Evolutionary conservation across 1,140 invertebrate genomes (phyloP), one percentile per base, ranked within the genome.

Genomic region (Ericerus pela): DNA sequence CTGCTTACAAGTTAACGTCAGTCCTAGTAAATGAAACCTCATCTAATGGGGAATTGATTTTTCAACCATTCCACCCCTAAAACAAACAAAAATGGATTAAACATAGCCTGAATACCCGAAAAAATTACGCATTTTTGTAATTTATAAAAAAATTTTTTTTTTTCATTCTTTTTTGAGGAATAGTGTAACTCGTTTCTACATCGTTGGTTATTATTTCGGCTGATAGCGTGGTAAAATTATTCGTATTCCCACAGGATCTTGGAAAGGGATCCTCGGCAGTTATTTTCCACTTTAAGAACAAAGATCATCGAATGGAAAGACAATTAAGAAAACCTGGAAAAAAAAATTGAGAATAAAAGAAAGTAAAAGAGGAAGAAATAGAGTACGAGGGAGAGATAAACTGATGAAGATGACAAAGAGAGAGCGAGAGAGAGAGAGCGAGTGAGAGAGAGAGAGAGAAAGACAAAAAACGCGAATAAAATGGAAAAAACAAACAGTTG

Each of bases 271-370:
- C 26, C 26, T 47, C 22, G 22, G 26, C 41, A 24, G 10, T 47
- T 47, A 47, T 47, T 47, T 47, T 47, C 41, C 41, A 47, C 41
- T 47, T 47, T 24, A 47, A 47, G 41, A 47, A 47, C 41, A 47
- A 47, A 47, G 41, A 47, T 47, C 41, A 47, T 47, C 41, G 41
- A 47, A 47, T 24, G 41, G 41, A 47, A 47, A 47, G 41, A 47
- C 41, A 47, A 47, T 47, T 47, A 47, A 24, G 41, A 47, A 24
- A 47, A 8, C 20, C 14, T 4, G 20, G 41, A 47, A 47, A 47
- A 47, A 47, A 47, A 47, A 8, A 18, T 24, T 8, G 20, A 4
- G 20, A 38, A 14, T 3, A 14, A 4, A 4, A 33, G 8, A 8
- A 10, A n/a, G 4, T 10, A 14, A 47, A 47, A 47, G 20, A 24